These are phyloP conservation scores for Lasioglossum oenotherae DNA, from an alignment of 2,888 invertebrate genomes.

Conservation along the genomic window DNA sequence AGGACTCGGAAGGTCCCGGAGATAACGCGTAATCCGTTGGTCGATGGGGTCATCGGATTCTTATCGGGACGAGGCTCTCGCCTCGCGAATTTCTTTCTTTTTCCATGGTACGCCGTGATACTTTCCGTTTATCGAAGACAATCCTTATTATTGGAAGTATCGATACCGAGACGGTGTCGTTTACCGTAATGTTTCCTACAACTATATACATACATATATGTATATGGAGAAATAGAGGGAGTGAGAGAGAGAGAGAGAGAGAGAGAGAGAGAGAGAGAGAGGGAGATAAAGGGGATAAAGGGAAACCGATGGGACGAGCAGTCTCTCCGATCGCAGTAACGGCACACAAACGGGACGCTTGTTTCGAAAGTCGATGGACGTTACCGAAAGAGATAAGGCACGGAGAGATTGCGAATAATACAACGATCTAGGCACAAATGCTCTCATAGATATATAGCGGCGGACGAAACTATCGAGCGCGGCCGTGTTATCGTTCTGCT, in stretches of 20 bases:
- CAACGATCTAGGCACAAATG: constrained; percentile 65
- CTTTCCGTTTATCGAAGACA: constrained; percentile 22
- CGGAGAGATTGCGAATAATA: constrained; percentile 69
- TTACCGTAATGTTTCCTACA: constrained; percentile 38
- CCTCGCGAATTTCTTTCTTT: neutral
- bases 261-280: neutral
- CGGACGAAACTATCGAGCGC: constrained; percentile 64
- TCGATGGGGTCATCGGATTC: neutral
- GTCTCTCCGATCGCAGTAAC: constrained; percentile 40
- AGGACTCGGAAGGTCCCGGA: neutral
- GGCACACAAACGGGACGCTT: constrained; percentile 53
- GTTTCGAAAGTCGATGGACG: constrained; percentile 66
- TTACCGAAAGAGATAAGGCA: constrained; percentile 66
- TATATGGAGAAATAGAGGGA: neutral
- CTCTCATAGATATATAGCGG: constrained; percentile 64
- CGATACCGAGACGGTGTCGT: constrained; percentile 27
- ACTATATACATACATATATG: constrained; percentile 1
- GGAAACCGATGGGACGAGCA: constrained; percentile 23
- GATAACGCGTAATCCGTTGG: constrained; percentile 29
- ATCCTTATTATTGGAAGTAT: constrained; percentile 28
- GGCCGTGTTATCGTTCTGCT: constrained; percentile 76
- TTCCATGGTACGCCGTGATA: neutral
- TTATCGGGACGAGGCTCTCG: constrained; percentile 28
- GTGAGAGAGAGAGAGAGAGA: neutral
- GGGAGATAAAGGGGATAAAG: constrained; percentile 13